phyloP scores from a whole-genome alignment of 2,888 invertebrate species.

The Volucella zonaria region DNA sequence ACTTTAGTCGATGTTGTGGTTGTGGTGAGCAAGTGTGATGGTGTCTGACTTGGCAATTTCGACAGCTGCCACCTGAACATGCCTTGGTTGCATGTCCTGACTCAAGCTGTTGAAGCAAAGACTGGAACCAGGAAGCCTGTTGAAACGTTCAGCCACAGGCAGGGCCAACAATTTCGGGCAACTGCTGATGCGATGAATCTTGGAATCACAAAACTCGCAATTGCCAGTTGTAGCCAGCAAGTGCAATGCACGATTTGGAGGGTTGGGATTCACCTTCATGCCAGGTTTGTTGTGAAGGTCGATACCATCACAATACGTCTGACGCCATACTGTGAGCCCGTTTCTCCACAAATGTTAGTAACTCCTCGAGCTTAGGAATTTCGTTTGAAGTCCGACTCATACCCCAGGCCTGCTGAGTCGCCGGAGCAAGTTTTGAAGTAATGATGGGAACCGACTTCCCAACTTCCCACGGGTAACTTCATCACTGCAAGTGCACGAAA shows the following conservation, averaged over 20 bases:
- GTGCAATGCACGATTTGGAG: neutral
- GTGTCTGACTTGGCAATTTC: constrained; percentile 35
- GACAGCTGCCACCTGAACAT: constrained; percentile 32
- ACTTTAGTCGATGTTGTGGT: constrained; percentile 60
- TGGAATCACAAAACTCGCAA: constrained; percentile 4
- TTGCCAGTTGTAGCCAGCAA: constrained; percentile 3
- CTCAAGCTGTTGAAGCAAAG: constrained; percentile 48
- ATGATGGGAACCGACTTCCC: constrained; percentile 33
- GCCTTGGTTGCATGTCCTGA: constrained; percentile 40
- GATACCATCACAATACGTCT: constrained; percentile 13
- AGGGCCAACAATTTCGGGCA: neutral
- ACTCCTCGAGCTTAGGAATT: constrained; percentile 30
- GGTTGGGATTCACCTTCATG: neutral
- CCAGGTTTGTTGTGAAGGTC: constrained; percentile 10
- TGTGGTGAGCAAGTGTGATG: constrained; percentile 13
- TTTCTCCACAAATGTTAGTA: constrained; percentile 34
- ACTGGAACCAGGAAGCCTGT: constrained; percentile 25
- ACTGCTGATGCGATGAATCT: neutral
- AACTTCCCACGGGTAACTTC: constrained; percentile 18
- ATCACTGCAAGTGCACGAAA: constrained; percentile 32
- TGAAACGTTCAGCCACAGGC: constrained; percentile 35
- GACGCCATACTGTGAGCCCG: constrained; percentile 45
- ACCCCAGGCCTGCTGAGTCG: constrained; percentile 37
- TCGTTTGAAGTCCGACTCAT: constrained; percentile 1
- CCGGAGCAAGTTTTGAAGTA: constrained; percentile 26